phyloP scores from a whole-genome alignment of 64 coral and sea anemone species.

The Anthopleura sola region DNA sequence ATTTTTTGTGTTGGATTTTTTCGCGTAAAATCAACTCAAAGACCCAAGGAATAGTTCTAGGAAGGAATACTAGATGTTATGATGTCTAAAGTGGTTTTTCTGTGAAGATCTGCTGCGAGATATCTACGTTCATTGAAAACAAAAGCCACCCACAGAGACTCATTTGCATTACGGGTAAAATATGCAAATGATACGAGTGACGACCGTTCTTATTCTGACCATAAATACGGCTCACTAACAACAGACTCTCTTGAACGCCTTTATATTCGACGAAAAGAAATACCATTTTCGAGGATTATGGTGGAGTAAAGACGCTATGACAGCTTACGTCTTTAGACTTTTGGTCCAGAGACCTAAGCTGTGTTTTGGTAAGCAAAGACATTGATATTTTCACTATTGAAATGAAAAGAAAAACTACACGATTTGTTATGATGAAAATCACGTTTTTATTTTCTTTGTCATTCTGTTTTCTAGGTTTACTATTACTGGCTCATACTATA shows the following conservation, averaged over 20 bases:
- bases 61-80: background rate
- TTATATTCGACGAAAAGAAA: background rate
- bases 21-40: background rate
- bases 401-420: background rate
- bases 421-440: background rate
- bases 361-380: slow-evolving; percentile 39
- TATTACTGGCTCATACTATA: slow-evolving; percentile 38
- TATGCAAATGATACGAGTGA: slow-evolving; percentile 9
- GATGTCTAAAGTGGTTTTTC: background rate
- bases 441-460: background rate
- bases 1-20: background rate
- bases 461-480: slow-evolving; percentile 37
- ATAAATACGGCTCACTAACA: background rate
- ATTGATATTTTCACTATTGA: background rate
- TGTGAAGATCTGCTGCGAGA: background rate
- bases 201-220: background rate
- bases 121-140: background rate
- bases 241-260: background rate
- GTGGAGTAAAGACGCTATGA: background rate
- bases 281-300: background rate
- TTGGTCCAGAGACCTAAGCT: slow-evolving; percentile 49
- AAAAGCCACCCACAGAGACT: slow-evolving; percentile 12
- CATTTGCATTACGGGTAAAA: slow-evolving; percentile 14
- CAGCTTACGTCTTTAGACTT: slow-evolving; percentile 44
- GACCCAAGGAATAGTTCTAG: background rate